Conservation (phyloP, 53 echinoderm and acorn worm species). For the Hippasteria phrygiana region DNA sequence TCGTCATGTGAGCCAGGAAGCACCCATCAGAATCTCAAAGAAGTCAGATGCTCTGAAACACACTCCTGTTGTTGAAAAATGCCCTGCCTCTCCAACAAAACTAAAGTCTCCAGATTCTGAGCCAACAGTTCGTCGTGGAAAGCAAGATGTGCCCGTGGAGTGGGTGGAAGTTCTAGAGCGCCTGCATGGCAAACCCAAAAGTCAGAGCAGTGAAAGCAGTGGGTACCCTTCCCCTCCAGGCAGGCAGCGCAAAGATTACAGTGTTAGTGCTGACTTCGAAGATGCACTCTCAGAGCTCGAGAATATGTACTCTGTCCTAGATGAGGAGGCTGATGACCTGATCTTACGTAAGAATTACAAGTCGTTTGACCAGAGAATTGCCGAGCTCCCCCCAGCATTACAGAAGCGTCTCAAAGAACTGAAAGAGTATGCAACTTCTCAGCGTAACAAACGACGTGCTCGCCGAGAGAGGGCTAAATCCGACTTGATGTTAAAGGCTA, state of each 20-base stretch:
- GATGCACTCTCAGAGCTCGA: slow-evolving; percentile 78
- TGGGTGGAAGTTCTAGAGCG: slow-evolving; percentile 48
- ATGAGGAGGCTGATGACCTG: slow-evolving; percentile 73
- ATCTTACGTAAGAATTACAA: slow-evolving; percentile 68
- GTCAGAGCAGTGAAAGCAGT: slow-evolving; percentile 44
- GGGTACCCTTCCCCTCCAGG: slow-evolving; percentile 11
- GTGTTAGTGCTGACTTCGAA: slow-evolving; percentile 78
- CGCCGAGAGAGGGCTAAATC: slow-evolving; percentile 83
- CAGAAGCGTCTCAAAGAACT: slow-evolving; percentile 65
- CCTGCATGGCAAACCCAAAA: slow-evolving; percentile 36
- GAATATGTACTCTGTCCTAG: slow-evolving; percentile 72
- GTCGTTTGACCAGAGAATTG: slow-evolving; percentile 69
- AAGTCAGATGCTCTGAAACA: not conserved
- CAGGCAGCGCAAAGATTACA: slow-evolving; percentile 11
- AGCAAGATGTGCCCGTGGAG: slow-evolving; percentile 35
- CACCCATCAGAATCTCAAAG: not conserved
- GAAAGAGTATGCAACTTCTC: slow-evolving; percentile 64
- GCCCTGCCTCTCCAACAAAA: slow-evolving; percentile 24
- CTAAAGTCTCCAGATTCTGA: slow-evolving; percentile 42
- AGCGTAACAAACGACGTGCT: slow-evolving; percentile 69
- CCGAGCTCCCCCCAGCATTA: slow-evolving; percentile 69
- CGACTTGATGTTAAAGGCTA: slow-evolving; percentile 63
- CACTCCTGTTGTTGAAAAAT: not conserved
- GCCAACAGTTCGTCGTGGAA: slow-evolving; percentile 17
- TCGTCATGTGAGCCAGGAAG: not conserved